Percentiles rank a stretch among this genome's conserved stretches.
Evolutionary conservation across 2,113 vertebrate genomes (phyloP).

Genomic region (Baryphthengus martii): DNA sequence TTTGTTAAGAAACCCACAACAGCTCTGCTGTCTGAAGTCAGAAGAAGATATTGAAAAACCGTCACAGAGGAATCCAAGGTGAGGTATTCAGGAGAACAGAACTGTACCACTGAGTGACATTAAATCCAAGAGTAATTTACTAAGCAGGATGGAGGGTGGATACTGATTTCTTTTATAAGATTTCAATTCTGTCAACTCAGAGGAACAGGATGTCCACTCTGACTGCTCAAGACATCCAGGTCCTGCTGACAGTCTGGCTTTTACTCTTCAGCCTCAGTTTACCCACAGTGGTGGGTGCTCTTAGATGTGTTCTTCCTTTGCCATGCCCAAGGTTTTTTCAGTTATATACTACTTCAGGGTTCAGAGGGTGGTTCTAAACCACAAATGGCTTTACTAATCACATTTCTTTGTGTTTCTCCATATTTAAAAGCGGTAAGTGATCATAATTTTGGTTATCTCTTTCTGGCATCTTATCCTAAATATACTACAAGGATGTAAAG

Average conservation of each 20-base stretch:
- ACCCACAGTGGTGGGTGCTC: background rate
- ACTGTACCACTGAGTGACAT: background rate
- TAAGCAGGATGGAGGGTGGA: background rate
- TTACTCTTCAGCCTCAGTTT: background rate
- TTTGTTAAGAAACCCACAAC: background rate
- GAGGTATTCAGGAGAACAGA: background rate
- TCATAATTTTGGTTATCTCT: background rate
- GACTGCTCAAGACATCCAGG: background rate
- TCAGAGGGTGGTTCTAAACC: background rate
- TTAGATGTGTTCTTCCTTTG: background rate
- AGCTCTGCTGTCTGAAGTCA: background rate
- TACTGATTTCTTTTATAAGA: background rate
- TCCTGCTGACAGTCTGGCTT: background rate
- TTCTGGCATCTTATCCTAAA: background rate
- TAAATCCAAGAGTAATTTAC: background rate
- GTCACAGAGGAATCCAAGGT: background rate
- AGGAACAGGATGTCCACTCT: background rate
- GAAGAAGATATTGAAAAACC: background rate
- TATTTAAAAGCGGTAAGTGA: background rate
- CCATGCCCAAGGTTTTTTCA: background rate
- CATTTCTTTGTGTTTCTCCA: background rate
- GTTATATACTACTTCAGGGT: background rate
- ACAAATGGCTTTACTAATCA: background rate
- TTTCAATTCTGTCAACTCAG: background rate
- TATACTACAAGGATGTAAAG: background rate